Evolutionary conservation across 2,888 invertebrate genomes (phyloP).

Genomic region (Drosophila mimica): DNA sequence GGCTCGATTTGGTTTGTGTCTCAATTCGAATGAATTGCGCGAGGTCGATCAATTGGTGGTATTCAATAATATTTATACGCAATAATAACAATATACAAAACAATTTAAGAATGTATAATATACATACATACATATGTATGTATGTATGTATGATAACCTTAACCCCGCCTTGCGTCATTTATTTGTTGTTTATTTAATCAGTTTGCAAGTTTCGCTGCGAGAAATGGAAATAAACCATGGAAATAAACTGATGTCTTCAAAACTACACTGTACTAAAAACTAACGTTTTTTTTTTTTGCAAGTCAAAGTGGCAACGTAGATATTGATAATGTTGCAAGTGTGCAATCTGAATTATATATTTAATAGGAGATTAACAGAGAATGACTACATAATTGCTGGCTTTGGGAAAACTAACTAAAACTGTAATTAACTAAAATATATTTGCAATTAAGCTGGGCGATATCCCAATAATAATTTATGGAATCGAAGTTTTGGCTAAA

Average conservation of each 20-base stretch:
- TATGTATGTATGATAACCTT: slow-evolving; percentile 43
- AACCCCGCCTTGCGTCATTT: slow-evolving; percentile 27
- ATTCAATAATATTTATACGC: neutral
- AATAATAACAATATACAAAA: slow-evolving; percentile 1
- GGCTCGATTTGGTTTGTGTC: slow-evolving; percentile 39
- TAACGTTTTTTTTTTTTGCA: neutral
- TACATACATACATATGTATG: neutral
- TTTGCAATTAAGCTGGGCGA: neutral
- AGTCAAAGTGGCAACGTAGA: neutral
- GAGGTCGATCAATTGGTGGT: slow-evolving; percentile 26
- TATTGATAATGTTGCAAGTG: no score
- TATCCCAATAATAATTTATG: neutral
- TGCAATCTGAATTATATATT: neutral
- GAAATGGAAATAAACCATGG: neutral
- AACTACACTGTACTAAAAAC: neutral
- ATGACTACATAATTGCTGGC: neutral
- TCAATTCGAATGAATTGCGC: slow-evolving; percentile 16
- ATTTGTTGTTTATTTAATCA: slow-evolving; percentile 29
- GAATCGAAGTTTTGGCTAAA: neutral
- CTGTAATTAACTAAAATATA: neutral
- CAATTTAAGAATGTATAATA: neutral
- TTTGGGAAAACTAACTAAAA: no score
- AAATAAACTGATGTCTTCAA: neutral
- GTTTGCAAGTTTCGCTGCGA: neutral
- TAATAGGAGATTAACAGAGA: neutral